These are phyloP conservation scores for Malacoctenus gilli DNA, from an alignment of 2,797 vertebrate species.

Conservation along the genomic window DNA sequence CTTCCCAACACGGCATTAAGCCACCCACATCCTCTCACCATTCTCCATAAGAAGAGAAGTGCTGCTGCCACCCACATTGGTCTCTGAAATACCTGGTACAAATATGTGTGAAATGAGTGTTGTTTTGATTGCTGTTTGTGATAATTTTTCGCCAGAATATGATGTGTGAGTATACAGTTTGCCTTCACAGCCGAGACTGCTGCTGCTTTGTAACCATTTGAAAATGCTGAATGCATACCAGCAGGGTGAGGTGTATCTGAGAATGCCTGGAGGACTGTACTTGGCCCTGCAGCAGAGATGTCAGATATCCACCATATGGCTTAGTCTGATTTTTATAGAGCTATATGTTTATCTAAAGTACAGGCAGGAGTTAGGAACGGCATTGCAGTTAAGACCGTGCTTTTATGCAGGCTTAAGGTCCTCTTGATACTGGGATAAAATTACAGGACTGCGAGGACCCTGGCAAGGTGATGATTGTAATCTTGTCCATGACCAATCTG, in stretches of 20 bases:
- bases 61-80: constrained; percentile 58
- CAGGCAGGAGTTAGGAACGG: constrained; percentile 19
- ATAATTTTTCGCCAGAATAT: constrained; percentile 1
- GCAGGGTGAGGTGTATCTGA: constrained; percentile 55
- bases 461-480: constrained; percentile 46
- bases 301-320: constrained; percentile 56
- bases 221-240: constrained; percentile 62
- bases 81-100: constrained; percentile 57
- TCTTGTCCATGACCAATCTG: constrained; percentile 45
- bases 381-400: constrained; percentile 25
- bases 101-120: constrained; percentile 35
- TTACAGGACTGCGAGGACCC: constrained; percentile 42
- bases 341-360: constrained; percentile 45
- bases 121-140: constrained; percentile 6
- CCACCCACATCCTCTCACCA: constrained; percentile 68
- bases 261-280: constrained; percentile 54
- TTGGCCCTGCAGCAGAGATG: constrained; percentile 45
- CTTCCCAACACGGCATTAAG: constrained; percentile 57
- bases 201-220: constrained; percentile 27
- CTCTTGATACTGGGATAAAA: constrained; percentile 27
- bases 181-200: constrained; percentile 20
- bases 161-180: constrained; percentile 15
- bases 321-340: constrained; percentile 43
- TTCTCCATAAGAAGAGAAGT: constrained; percentile 48
- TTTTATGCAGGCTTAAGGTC: constrained; percentile 24